Evolutionary conservation across 2,797 vertebrate species (phyloP).

Genomic region (Rhincodon typus): DNA sequence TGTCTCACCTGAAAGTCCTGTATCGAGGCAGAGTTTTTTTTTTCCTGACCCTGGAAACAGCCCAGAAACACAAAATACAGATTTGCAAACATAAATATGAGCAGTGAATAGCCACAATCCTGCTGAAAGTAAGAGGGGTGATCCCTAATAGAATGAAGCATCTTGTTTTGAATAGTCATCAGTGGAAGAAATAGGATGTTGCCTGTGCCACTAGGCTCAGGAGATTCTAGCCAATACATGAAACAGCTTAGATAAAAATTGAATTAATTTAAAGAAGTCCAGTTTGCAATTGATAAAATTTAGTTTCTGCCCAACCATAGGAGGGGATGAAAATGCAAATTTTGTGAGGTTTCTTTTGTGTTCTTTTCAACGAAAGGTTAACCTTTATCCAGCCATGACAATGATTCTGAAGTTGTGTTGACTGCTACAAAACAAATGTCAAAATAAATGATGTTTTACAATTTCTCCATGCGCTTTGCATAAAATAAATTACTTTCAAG

Average conservation of each 20-base stretch:
- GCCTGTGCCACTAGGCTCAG: not conserved
- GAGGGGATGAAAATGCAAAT: not conserved
- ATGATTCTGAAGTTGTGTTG: not conserved
- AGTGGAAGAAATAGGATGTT: not conserved
- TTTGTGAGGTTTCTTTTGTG: not conserved
- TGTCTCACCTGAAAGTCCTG: no score
- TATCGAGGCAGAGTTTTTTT: no score
- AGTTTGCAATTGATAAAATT: not conserved
- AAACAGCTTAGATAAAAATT: not conserved
- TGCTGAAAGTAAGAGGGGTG: not conserved
- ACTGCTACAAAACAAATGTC: not conserved
- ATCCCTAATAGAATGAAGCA: not conserved
- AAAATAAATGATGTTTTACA: not conserved
- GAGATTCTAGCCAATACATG: not conserved
- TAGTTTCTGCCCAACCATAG: not conserved
- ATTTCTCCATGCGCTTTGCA: not conserved
- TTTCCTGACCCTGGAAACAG: not conserved
- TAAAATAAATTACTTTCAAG: not conserved
- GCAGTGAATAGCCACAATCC: not conserved
- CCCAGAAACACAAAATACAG: not conserved
- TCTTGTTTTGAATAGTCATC: not conserved
- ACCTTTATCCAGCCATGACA: not conserved
- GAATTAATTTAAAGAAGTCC: not conserved
- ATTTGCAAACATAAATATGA: not conserved
- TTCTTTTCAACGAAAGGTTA: not conserved